Evolutionary conservation across 2,888 invertebrate genomes (phyloP).

Genomic region (Cosmia trapezina): DNA sequence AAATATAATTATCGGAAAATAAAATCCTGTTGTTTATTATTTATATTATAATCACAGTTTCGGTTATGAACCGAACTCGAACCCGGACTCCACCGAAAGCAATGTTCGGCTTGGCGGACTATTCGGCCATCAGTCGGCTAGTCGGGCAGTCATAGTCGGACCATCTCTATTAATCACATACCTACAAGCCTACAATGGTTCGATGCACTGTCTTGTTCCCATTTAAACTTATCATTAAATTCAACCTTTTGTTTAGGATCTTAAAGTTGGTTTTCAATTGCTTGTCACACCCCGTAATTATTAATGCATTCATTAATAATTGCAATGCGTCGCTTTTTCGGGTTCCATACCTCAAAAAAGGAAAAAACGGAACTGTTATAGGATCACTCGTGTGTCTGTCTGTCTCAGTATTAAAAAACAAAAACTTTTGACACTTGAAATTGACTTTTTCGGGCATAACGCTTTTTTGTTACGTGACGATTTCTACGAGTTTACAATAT

Average conservation of each 20-base stretch:
- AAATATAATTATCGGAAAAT: too few species aligned
- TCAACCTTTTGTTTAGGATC: neutral
- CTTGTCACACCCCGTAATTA: neutral
- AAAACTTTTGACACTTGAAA: too few species aligned
- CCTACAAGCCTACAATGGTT: slow-evolving; percentile 11
- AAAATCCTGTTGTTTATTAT: too few species aligned
- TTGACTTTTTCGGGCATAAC: too few species aligned
- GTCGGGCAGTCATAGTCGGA: neutral
- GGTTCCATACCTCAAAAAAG: too few species aligned
- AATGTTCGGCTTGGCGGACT: neutral
- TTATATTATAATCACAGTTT: too few species aligned
- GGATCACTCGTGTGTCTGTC: too few species aligned
- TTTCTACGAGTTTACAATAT: too few species aligned
- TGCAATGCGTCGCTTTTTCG: slow-evolving; percentile 17
- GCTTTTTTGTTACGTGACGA: too few species aligned
- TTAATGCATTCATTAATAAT: slow-evolving; percentile 31
- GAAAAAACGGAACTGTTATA: too few species aligned
- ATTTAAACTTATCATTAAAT: slow-evolving; percentile 11
- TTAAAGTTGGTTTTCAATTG: slow-evolving; percentile 5
- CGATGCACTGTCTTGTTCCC: slow-evolving; percentile 31
- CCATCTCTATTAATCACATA: slow-evolving; percentile 9
- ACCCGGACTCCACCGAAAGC: neutral
- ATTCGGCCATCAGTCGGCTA: neutral
- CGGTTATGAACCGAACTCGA: too few species aligned
- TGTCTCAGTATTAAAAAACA: too few species aligned